Conservation (phyloP, 2,797 vertebrate genomes). For the Eutrigla gurnardus region DNA sequence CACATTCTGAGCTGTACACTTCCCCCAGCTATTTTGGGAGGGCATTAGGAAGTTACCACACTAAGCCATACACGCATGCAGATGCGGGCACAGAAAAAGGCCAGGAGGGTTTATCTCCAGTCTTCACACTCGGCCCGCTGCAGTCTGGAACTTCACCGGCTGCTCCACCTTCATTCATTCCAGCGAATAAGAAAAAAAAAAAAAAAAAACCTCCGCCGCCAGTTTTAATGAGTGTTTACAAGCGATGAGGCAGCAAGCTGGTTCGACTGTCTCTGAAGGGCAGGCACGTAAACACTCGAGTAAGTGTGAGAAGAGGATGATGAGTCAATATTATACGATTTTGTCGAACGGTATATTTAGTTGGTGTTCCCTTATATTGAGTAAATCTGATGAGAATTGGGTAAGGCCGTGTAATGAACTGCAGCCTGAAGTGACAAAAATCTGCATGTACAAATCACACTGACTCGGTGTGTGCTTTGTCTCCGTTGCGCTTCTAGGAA, state of each 20-base stretch:
- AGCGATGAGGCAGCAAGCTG: constrained; percentile 69
- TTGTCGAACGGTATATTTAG: constrained; percentile 25
- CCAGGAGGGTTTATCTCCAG: constrained; percentile 62
- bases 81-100: constrained; percentile 33
- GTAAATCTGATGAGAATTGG: neutral
- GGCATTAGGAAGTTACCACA: constrained; percentile 42
- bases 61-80: constrained; percentile 24
- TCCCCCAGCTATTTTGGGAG: constrained; percentile 43
- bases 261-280: constrained; percentile 43
- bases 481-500: neutral
- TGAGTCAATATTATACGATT: neutral
- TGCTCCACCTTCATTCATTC: constrained; percentile 54
- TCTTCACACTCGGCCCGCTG: constrained; percentile 61
- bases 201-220: constrained; percentile 5
- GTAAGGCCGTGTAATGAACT: neutral
- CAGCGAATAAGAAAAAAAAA: constrained; percentile 44
- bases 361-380: constrained; percentile 4
- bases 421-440: neutral
- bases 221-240: constrained; percentile 68
- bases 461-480: neutral
- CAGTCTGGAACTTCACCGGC: constrained; percentile 43
- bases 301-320: neutral
- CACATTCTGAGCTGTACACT: constrained; percentile 20
- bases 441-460: neutral
- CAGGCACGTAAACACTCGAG: constrained; percentile 11